Percentiles rank a stretch among this genome's conserved stretches.
Evolutionary conservation across 2,888 invertebrate species (phyloP).

Genomic region (Alloplasta piceator): DNA sequence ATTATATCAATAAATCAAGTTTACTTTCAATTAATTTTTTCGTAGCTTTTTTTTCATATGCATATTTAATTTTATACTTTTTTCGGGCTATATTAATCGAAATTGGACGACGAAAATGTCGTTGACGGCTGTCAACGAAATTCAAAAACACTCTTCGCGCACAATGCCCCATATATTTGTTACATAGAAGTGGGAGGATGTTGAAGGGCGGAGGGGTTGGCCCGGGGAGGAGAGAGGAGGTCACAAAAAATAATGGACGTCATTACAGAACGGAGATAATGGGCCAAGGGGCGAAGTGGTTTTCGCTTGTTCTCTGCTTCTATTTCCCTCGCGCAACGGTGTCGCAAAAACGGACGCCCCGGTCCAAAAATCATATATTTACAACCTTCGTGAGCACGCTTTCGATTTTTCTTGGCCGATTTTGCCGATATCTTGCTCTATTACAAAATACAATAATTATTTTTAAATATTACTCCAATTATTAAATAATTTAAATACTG

Average conservation of each 20-base stretch:
- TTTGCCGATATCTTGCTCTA: slow-evolving; percentile 39
- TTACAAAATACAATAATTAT: too few relatives aligned
- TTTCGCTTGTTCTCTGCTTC: slow-evolving; percentile 32
- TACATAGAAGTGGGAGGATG: slow-evolving; percentile 25
- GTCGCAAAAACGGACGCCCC: slow-evolving; percentile 32
- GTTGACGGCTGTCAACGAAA: too few relatives aligned
- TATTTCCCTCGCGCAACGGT: slow-evolving; percentile 12
- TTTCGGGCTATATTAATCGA: too few relatives aligned
- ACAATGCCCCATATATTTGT: neutral
- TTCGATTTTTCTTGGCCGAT: slow-evolving; percentile 31
- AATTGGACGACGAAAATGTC: too few relatives aligned
- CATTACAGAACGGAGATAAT: slow-evolving; percentile 78
- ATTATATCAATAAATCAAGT: too few relatives aligned
- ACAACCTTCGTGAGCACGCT: slow-evolving; percentile 39
- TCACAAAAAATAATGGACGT: slow-evolving; percentile 79
- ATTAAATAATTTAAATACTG: too few relatives aligned
- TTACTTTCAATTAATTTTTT: too few relatives aligned
- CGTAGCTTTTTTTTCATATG: too few relatives aligned
- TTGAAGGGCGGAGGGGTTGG: slow-evolving; percentile 37
- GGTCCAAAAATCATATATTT: slow-evolving; percentile 54
- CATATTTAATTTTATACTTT: too few relatives aligned
- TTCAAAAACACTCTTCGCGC: too few relatives aligned
- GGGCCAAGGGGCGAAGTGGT: slow-evolving; percentile 66
- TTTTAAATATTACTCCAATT: too few relatives aligned
- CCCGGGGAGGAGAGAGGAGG: slow-evolving; percentile 52